Percentiles rank a stretch among this genome's conserved stretches.
These are phyloP conservation scores for Amiota mariae DNA, from an alignment of 2,888 invertebrate species.

Conservation along the genomic window DNA sequence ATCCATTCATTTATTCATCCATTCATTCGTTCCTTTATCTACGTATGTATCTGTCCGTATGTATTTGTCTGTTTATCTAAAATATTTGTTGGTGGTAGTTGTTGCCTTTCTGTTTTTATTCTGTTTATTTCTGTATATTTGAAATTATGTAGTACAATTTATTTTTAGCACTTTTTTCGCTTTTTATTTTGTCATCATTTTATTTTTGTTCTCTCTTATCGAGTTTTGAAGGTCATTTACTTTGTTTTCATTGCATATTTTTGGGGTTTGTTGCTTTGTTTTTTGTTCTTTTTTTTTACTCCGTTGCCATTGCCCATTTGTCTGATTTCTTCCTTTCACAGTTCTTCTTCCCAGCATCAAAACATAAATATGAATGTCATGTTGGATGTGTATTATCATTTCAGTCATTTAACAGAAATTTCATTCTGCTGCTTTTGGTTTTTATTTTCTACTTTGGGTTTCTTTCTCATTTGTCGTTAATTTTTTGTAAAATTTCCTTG, in stretches of 20 bases:
- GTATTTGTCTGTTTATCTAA: slow-evolving; percentile 28
- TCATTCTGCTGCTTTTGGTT: slow-evolving; percentile 40
- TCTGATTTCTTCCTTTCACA: background rate
- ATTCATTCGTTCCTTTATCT: slow-evolving; percentile 13
- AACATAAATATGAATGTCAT: slow-evolving; percentile 34
- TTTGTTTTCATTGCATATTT: slow-evolving; percentile 47
- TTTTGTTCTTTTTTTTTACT: slow-evolving; percentile 7
- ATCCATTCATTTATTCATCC: slow-evolving; percentile 36
- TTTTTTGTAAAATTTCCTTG: slow-evolving; percentile 64
- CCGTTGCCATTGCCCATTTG: background rate
- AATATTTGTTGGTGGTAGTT: no score
- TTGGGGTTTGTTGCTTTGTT: background rate
- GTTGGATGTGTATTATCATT: slow-evolving; percentile 42
- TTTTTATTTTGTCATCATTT: slow-evolving; percentile 41
- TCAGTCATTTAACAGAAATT: slow-evolving; percentile 15
- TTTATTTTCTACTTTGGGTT: background rate
- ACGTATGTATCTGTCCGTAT: background rate
- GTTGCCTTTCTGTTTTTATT: slow-evolving; percentile 3
- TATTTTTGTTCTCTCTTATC: slow-evolving; percentile 61
- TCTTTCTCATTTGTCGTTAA: slow-evolving; percentile 55
- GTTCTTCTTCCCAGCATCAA: background rate
- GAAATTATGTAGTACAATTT: slow-evolving; percentile 58
- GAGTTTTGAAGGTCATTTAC: slow-evolving; percentile 65
- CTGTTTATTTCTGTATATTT: slow-evolving; percentile 39
- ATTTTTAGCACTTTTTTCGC: slow-evolving; percentile 64